Base-by-base conservation (phyloP, 2,797 vertebrate genomes). In the Balearica regulorum region DNA sequence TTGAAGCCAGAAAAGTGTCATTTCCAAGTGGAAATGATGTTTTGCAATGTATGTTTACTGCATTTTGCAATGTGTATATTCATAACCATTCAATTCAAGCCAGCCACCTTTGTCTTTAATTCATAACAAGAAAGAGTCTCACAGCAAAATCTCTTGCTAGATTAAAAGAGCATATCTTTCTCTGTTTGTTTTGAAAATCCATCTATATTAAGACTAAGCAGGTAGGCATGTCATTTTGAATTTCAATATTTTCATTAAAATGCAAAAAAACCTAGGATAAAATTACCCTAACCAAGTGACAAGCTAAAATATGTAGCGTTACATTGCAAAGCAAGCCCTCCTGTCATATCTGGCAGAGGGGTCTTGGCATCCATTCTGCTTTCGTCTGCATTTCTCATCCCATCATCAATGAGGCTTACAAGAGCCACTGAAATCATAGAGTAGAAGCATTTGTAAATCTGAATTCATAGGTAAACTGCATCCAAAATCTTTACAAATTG, bases 341-440 rank as follows among this genome's bases (percentile, higher is more conserved):
- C 71, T 91, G 88, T 94, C 92, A 49, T 88, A 94, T 93, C 79
- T 95, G 84, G 76, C 94, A 95, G 70, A 87, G 35, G 24, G 57
- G 46, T 61, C 83, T 87, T 96, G 92, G 88, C 89, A 93, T 84
- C 39, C n/a, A 26, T 93, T 95, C 88, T 93, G 31, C 53, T 93
- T 93, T 80, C 10, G 0, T 87, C 65, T 93, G 29, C 70, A 41
- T 89, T 76, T 90, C 68, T 85, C 24, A 48, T 86, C 53, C 43
- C 48, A 57, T 69, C 75, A 81, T 78, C 72, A 90, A 16, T 82
- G 80, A 94, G 82, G 35, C 51, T 94, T 96, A 83, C 24, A 89
- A 82, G 21, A 73, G 20, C 24, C 54, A n/a, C 19, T 48, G 65
- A 64, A 93, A 87, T 39, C 14, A 60, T 0, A 37, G 33, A 83